phyloP scores from a whole-genome alignment of 2,113 vertebrate species.

The Scomber colias region DNA sequence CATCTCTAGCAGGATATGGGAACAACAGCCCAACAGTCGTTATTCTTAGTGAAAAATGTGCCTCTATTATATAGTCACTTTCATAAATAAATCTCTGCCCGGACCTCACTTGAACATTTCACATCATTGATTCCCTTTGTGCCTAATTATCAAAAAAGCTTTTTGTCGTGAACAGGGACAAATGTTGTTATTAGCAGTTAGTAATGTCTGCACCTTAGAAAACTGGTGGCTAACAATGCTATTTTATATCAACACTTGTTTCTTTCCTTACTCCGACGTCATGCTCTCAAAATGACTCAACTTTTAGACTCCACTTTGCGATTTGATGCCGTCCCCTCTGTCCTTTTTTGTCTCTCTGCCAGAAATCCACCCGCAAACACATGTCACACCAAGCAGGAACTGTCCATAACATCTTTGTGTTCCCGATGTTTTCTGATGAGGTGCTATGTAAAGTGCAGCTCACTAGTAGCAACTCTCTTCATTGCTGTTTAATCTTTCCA shows the following conservation, averaged over 20 bases:
- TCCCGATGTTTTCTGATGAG: constrained; percentile 60
- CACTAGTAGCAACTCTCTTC: constrained; percentile 53
- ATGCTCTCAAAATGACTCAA: constrained; percentile 28
- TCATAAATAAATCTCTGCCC: constrained; percentile 77
- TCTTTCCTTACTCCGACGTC: constrained; percentile 1
- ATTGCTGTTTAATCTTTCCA: constrained; percentile 64
- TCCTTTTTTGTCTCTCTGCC: constrained; percentile 11
- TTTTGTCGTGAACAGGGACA: constrained; percentile 62
- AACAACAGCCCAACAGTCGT: constrained; percentile 70
- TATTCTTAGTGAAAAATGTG: constrained; percentile 75
- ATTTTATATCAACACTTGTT: constrained; percentile 31
- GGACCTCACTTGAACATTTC: constrained; percentile 70
- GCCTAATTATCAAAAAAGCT: constrained; percentile 77
- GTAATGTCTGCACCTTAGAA: constrained; percentile 28
- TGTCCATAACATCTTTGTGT: constrained; percentile 62
- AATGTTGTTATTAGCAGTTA: constrained; percentile 66
- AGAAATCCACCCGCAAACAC: constrained; percentile 43
- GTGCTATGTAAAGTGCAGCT: constrained; percentile 73
- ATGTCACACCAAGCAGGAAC: constrained; percentile 29
- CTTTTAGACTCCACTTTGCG: constrained; percentile 9
- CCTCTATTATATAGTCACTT: constrained; percentile 66
- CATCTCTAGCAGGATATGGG: constrained; percentile 67
- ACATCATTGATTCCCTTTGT: constrained; percentile 67
- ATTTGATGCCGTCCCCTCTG: background rate
- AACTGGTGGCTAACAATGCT: constrained; percentile 21